Base-by-base conservation (phyloP, 2,888 invertebrate species). In the Mylabris sibirica region DNA sequence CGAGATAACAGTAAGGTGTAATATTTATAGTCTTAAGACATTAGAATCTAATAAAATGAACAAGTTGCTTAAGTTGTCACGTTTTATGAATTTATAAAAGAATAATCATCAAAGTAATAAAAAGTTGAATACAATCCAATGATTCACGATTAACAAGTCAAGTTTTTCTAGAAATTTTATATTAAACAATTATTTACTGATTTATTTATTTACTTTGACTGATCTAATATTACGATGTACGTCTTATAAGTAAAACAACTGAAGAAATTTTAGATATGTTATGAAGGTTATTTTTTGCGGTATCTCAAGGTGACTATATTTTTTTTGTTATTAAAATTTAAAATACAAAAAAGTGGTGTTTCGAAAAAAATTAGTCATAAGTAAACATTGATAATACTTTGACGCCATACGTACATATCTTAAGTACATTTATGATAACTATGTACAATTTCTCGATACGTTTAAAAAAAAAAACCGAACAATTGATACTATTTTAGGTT, bases 371-470 rank as follows among this genome's bases (percentile, higher is more conserved):
- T 30, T 60, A n/a, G 9, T 44, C 9, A 49, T 49, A 26, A 24
- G 26, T 26, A 60, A 34, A 60, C 14, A 60, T 11, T 60, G 60
- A 60, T 60, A 60, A 60, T 35, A 60, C n/a, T 20, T 49, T 24
- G 60, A 20, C 60, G 60, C 60, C 60, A 60, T 6, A 12, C 26
- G 26, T 12, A 20, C 34, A 38, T 38, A 38, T 38, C 12, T 12
- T 38, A 17, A 24, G 34, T 34, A 60, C 24, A 2, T 17, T 20
- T n/a, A 26, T 35, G 12, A 34, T 59, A 59, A n/a, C 30, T 30
- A 12, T 11, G 35, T 12, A 35, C 5, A 3, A 30, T 30, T 30
- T 30, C 12, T 9, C 12, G 2, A 11, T 35, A 11, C 35, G 2
- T 35, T 12, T 35, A 11, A 0, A 35, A 1, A 2, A 3, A 14